A percentile compares a stretch with the other conserved stretches of the same genome.
Conservation (phyloP, 1,140 invertebrate genomes). For the Aphaenogaster rudis region DNA sequence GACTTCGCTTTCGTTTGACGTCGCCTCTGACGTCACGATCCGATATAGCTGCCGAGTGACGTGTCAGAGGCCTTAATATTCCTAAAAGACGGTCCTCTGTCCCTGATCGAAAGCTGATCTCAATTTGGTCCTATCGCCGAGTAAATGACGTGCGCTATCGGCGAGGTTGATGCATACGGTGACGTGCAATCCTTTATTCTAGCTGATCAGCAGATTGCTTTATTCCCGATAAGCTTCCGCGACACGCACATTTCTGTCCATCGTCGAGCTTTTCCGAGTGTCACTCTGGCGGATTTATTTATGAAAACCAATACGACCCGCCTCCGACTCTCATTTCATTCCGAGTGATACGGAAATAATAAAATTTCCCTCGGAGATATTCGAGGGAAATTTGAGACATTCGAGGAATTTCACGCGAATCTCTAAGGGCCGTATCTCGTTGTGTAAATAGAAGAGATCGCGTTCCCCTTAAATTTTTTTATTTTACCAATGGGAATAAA, state of each 20-base stretch:
- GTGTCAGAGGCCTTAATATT: constrained; percentile 19
- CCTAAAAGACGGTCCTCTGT: constrained; percentile 25
- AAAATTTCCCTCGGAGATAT: neutral
- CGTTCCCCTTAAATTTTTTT: neutral
- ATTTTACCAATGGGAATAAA: neutral
- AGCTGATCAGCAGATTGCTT: constrained; percentile 23
- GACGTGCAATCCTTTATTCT: constrained; percentile 26
- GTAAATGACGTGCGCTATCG: constrained; percentile 33
- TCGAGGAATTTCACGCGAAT: neutral
- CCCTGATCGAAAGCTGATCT: constrained; percentile 20
- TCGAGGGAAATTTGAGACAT: neutral
- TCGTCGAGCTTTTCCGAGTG: neutral
- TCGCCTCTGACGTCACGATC: neutral
- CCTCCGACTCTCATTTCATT: neutral
- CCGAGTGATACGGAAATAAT: neutral
- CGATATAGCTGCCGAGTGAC: constrained; percentile 8
- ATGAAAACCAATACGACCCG: neutral
- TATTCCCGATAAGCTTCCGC: constrained; percentile 11
- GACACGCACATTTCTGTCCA: neutral
- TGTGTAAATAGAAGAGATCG: neutral
- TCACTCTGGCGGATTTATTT: neutral
- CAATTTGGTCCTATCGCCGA: neutral
- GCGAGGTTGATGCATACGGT: neutral
- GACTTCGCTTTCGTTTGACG: neutral
- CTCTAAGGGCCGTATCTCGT: neutral